Conservation (phyloP, 2,888 invertebrate genomes). For the Tetragnatha montana region DNA sequence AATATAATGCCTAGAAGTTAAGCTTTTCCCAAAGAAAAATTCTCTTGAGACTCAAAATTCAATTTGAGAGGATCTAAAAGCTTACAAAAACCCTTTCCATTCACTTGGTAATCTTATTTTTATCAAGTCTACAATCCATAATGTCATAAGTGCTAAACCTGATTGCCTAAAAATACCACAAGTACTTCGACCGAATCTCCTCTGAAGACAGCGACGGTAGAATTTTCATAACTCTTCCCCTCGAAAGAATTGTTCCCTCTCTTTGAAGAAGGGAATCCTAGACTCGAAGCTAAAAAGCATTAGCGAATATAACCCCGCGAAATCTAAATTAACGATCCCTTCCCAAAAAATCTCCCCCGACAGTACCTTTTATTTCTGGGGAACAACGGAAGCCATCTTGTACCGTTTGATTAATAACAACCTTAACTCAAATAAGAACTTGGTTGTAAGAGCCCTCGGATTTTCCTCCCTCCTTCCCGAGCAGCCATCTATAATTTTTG, state of each 20-base stretch:
- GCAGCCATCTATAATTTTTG: conserved; percentile 48
- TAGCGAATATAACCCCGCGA: neutral
- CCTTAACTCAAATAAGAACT: conserved; percentile 22
- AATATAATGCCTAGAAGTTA: too few species aligned
- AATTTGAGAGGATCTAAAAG: too few species aligned
- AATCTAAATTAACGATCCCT: neutral
- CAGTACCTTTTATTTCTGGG: neutral
- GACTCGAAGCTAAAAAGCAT: neutral
- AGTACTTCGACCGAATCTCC: too few species aligned
- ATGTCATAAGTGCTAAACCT: too few species aligned
- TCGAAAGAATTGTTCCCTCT: neutral
- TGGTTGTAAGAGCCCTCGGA: neutral
- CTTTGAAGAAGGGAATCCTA: neutral
- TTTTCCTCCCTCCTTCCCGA: conserved; percentile 5
- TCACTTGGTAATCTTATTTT: too few species aligned
- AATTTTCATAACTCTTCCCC: too few species aligned
- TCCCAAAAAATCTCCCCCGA: neutral
- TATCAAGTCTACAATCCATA: too few species aligned
- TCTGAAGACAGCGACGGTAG: too few species aligned
- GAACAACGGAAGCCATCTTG: neutral
- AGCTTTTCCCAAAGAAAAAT: too few species aligned
- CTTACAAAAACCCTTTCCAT: too few species aligned
- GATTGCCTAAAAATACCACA: too few species aligned
- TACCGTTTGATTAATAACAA: conserved; percentile 27
- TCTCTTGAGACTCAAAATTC: too few species aligned